A percentile compares a stretch with the other conserved stretches of the same genome.
phyloP scores from a whole-genome alignment of 2,888 invertebrate species.

The Myopa tessellatipennis region DNA sequence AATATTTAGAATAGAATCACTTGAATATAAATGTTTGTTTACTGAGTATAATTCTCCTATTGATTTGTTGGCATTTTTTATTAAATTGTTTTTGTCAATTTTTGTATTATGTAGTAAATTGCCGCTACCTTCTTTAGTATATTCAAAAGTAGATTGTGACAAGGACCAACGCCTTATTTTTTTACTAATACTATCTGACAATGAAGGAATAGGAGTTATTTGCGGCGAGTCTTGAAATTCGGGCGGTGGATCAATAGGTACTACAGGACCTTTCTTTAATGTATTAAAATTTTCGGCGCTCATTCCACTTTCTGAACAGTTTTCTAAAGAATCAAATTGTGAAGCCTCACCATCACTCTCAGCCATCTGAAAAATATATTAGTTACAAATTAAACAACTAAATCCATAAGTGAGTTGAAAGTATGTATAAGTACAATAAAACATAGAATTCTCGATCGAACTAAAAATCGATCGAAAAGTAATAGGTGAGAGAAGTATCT shows the following conservation, averaged over 20 bases:
- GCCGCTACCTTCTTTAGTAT: constrained; percentile 53
- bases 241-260: constrained; percentile 83
- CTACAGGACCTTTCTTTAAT: constrained; percentile 81
- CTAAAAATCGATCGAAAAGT: no score
- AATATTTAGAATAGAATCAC: constrained; percentile 66
- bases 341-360: constrained; percentile 87
- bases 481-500: no score
- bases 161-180: constrained; percentile 63
- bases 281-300: constrained; percentile 86
- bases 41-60: constrained; percentile 62
- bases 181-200: constrained; percentile 61
- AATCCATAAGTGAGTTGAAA: no score
- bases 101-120: constrained; percentile 36
- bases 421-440: no score
- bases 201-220: constrained; percentile 64
- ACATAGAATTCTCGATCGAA: no score
- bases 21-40: constrained; percentile 65
- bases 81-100: constrained; percentile 39
- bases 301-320: constrained; percentile 79
- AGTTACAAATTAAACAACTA: no score
- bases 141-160: constrained; percentile 65
- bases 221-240: constrained; percentile 78
- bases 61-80: constrained; percentile 41
- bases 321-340: constrained; percentile 82
- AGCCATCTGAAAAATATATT: constrained; percentile 72